Evolutionary conservation across 2,888 invertebrate species (phyloP), one percentile per base, ranked within the genome.

Genomic region (Perizoma flavofasciatum): DNA sequence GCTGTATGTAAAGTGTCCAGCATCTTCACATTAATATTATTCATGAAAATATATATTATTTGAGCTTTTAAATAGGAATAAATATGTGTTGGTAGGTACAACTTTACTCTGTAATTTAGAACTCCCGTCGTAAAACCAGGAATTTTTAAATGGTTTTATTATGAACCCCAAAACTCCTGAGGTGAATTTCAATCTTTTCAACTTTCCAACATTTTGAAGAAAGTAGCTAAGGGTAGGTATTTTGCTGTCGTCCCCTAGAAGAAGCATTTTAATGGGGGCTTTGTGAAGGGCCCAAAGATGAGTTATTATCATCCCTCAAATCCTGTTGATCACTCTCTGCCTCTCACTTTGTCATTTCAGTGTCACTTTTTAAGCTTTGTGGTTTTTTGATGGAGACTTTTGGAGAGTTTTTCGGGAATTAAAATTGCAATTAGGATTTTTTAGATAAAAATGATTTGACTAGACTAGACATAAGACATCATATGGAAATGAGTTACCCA

Each of bases 261-360:
- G 77, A 75, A 77, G 75, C 76, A 82, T 85, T 83, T 85, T 83
- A 86, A 86, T 85, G 83, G 85, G 82, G 83, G 78, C 72, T 81
- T 80, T 73, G 71, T 70, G 73, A 73, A 74, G 79, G 73, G 70
- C 73, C 75, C 67, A 68, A 75, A 65, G 78, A 83, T 86, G 83
- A 86, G 85, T 85, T 85, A 86, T 85, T 80, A 78, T 83, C 78
- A 82, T 78, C 80, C 81, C 71, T 69, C 52, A 75, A 82, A 81
- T 78, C 82, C 76, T 67, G 70, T 67, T 67, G 73, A 78, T 72
- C 74, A 74, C 75, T 75, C 69, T 64, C 67, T 65, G 68, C 69
- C 69, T 69, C 71, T 77, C 74, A 78, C 69, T 73, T 73, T 75
- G 74, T 65, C 69, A 66, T 66, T 66, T 54, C 44, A 53, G 39